Percentiles rank a stretch among this genome's conserved stretches.
Conservation (phyloP, 2,113 vertebrate genomes). For the Fulmarus glacialis region DNA sequence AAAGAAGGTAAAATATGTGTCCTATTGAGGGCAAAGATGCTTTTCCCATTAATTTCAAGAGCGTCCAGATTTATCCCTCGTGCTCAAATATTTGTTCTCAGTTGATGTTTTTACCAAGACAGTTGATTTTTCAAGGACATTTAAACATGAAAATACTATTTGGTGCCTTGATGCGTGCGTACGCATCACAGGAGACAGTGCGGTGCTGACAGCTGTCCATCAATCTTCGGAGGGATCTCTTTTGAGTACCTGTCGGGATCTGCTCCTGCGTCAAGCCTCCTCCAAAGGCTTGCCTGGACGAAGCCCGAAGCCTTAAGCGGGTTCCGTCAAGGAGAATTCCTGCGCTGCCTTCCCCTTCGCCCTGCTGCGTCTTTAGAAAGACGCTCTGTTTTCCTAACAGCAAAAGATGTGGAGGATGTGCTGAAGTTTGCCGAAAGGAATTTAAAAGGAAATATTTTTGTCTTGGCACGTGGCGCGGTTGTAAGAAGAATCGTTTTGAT, state of each 20-base stretch:
- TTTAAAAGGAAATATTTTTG: conserved; percentile 53
- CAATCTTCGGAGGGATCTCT: not conserved
- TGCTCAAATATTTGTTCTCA: not conserved
- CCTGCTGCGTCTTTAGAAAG: not conserved
- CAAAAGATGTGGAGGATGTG: not conserved
- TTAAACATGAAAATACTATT: not conserved
- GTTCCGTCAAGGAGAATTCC: not conserved
- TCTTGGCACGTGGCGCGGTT: not conserved
- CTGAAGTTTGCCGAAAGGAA: conserved; percentile 32
- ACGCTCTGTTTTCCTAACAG: conserved; percentile 8
- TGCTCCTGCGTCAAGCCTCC: not conserved
- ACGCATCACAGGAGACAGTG: rapidly evolving
- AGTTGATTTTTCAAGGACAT: not conserved
- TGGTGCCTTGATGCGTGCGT: not conserved
- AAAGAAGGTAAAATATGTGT: not conserved
- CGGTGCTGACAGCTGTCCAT: not conserved
- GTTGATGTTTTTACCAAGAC: not conserved
- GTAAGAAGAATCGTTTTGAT: conserved; percentile 18
- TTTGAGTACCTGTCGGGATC: not conserved
- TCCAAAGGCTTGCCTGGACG: not conserved
- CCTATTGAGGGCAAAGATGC: not conserved
- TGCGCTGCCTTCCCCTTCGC: not conserved
- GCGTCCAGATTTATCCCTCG: not conserved
- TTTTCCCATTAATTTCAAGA: not conserved
- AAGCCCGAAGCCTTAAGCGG: not conserved